Conservation (phyloP, 2,797 vertebrate species). For the Microchirus variegatus region DNA sequence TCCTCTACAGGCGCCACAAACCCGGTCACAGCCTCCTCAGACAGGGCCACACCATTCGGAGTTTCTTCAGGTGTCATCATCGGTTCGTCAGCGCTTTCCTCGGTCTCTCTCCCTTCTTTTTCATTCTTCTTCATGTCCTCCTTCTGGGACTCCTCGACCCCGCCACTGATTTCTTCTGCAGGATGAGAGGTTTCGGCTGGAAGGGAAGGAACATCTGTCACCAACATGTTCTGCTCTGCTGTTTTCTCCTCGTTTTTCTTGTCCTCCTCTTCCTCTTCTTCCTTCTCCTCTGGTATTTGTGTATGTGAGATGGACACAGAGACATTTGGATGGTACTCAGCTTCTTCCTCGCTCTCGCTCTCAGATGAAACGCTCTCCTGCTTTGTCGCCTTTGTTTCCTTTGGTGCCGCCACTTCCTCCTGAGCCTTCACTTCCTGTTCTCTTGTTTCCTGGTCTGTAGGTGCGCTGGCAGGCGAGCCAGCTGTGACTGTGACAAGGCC, state of each 20-base stretch:
- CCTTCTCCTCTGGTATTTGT: constrained; percentile 85
- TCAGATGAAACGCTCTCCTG: constrained; percentile 80
- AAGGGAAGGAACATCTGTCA: constrained; percentile 24
- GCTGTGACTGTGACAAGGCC: constrained; percentile 40
- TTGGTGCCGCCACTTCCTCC: constrained; percentile 31
- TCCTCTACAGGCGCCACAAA: constrained; percentile 66
- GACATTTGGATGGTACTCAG: constrained; percentile 89
- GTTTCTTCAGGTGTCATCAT: constrained; percentile 67
- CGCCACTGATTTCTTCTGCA: constrained; percentile 15
- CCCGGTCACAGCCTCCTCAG: constrained; percentile 52
- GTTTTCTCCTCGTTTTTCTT: constrained; percentile 23
- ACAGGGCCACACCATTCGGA: constrained; percentile 68
- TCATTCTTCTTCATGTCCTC: constrained; percentile 34
- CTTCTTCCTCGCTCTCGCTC: constrained; percentile 94
- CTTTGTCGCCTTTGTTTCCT: constrained; percentile 33
- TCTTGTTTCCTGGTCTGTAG: constrained; percentile 33
- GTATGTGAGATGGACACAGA: constrained; percentile 75
- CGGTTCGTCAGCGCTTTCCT: constrained; percentile 62
- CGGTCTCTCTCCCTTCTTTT: constrained; percentile 53
- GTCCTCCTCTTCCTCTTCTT: constrained; percentile 47
- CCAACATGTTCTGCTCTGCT: background rate
- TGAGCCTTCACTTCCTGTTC: constrained; percentile 41
- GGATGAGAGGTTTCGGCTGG: constrained; percentile 22
- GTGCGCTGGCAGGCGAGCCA: background rate
- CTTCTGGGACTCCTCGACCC: constrained; percentile 21